These are phyloP conservation scores for Odontamblyopus rebecca DNA, from an alignment of 2,797 vertebrate genomes.

Conservation along the genomic window DNA sequence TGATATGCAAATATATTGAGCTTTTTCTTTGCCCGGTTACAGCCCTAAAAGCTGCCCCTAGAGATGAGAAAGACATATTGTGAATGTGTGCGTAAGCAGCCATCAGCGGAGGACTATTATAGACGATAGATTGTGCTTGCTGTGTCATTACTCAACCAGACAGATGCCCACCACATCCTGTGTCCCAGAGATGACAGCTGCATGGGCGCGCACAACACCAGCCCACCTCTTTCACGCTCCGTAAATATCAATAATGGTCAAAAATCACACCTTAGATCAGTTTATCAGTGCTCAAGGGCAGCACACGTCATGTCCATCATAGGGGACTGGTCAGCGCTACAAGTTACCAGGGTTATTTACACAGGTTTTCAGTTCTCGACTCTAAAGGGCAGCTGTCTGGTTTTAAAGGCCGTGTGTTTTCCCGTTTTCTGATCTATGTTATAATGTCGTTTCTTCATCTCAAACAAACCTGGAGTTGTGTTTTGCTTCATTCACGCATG, in stretches of 20 bases:
- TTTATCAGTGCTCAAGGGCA: constrained; percentile 24
- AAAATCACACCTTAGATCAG: constrained; percentile 3
- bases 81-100: constrained; percentile 15
- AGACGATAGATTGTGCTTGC: constrained; percentile 52
- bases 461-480: too few relatives aligned
- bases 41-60: not conserved
- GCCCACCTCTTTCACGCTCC: constrained; percentile 33
- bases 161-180: constrained; percentile 48
- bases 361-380: not conserved
- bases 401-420: too few relatives aligned
- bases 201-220: constrained; percentile 40
- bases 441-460: too few relatives aligned
- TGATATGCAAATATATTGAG: not conserved
- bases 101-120: constrained; percentile 32
- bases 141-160: constrained; percentile 61
- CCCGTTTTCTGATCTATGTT: too few relatives aligned
- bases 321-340: constrained; percentile 1
- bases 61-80: not conserved
- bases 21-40: not conserved
- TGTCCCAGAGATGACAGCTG: constrained; percentile 47
- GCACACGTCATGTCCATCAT: constrained; percentile 21
- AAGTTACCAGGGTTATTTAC: not conserved
- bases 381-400: not conserved
- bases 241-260: constrained; percentile 45
- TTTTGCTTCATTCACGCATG: too few relatives aligned